These are phyloP conservation scores for Melanotaenia duboulayi DNA, from an alignment of 2,113 vertebrate species.

Conservation along the genomic window DNA sequence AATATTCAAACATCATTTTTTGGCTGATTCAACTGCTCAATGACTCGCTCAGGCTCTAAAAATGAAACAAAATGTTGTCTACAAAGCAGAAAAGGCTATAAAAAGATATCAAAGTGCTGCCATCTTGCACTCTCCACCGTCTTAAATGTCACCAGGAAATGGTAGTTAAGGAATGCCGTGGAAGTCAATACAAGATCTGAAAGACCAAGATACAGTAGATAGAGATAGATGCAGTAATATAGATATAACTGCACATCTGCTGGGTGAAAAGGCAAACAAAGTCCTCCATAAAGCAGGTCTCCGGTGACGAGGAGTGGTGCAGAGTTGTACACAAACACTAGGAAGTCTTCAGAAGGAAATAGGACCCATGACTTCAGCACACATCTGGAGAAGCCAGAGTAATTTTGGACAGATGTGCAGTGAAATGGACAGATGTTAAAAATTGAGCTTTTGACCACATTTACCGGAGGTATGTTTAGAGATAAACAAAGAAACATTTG, in stretches of 20 bases:
- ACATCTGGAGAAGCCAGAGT: not conserved
- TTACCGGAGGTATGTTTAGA: not conserved
- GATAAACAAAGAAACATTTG: not conserved
- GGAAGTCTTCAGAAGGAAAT: not conserved
- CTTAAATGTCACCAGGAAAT: not conserved
- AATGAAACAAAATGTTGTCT: not conserved
- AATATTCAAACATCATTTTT: not conserved
- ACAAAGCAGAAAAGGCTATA: not conserved
- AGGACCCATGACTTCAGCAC: not conserved
- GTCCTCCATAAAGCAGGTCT: not conserved
- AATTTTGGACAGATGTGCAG: not conserved
- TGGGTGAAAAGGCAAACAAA: not conserved
- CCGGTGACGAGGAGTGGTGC: not conserved
- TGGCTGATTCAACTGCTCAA: not conserved
- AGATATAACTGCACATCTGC: too few relatives aligned
- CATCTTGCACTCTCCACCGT: not conserved
- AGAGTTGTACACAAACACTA: not conserved
- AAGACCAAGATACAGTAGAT: not conserved
- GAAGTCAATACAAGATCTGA: not conserved
- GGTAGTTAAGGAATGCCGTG: not conserved
- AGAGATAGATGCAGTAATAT: too few relatives aligned
- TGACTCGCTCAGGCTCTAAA: not conserved
- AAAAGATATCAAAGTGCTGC: not conserved
- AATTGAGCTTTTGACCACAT: not conserved
- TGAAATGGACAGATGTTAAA: conserved; percentile 1